phyloP scores from a whole-genome alignment of 2,888 invertebrate genomes.

The Embidobia sp. region DNA sequence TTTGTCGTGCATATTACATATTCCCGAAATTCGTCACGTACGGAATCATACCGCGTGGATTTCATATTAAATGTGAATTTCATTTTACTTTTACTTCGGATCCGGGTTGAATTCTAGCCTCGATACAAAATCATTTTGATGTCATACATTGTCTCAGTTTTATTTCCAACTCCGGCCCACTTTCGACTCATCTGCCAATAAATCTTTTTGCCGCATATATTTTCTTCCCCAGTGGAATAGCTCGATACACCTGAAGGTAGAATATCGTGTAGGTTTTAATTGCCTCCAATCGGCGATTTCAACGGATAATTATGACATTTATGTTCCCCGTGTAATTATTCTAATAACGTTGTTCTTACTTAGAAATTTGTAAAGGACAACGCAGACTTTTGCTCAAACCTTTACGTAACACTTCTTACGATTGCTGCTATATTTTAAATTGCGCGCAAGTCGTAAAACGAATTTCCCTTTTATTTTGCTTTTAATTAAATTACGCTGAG shows the following conservation, averaged over 20 bases:
- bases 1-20: constrained; percentile 33
- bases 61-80: constrained; percentile 32
- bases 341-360: not conserved
- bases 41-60: constrained; percentile 34
- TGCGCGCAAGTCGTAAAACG: not conserved
- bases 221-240: too few species aligned
- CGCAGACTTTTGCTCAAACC: not conserved
- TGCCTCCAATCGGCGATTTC: too few species aligned
- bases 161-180: constrained; percentile 24
- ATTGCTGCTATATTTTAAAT: not conserved
- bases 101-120: constrained; percentile 42
- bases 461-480: constrained; percentile 8
- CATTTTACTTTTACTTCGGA: constrained; percentile 31
- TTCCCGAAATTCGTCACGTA: constrained; percentile 37
- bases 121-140: constrained; percentile 14
- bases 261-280: too few species aligned
- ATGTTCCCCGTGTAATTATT: too few species aligned
- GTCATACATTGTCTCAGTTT: constrained; percentile 35
- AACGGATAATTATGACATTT: too few species aligned
- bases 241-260: too few species aligned
- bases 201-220: too few species aligned
- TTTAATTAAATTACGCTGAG: constrained; percentile 3
- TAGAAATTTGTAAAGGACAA: too few species aligned
- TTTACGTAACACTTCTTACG: constrained; percentile 7
- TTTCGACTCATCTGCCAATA: constrained; percentile 29